Conservation (phyloP, 1,140 invertebrate genomes). For the Grapholita molesta region DNA sequence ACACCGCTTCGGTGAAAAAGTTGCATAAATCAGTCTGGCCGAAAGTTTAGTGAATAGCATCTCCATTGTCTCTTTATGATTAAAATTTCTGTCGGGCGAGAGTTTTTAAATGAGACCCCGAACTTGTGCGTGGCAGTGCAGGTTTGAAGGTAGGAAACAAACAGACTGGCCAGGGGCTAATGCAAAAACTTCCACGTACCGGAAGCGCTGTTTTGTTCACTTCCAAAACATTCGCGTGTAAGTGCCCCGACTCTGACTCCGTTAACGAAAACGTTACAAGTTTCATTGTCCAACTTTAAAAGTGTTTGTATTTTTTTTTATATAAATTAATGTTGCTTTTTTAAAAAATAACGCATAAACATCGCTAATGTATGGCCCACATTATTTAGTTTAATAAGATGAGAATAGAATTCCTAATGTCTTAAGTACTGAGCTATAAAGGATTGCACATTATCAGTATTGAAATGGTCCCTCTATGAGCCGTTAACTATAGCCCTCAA, state of each 20-base stretch:
- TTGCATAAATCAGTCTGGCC: conserved; percentile 33
- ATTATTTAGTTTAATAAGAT: no score
- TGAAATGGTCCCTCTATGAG: no score
- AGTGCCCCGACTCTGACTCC: conserved; percentile 36
- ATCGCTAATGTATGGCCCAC: no score
- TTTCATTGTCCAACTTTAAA: conserved; percentile 2
- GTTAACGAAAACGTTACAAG: conserved; percentile 6
- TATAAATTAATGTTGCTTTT: neutral
- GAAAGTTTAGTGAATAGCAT: conserved; percentile 51
- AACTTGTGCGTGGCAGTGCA: conserved; percentile 58
- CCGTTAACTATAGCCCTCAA: no score
- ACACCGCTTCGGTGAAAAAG: conserved; percentile 22
- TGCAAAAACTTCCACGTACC: conserved; percentile 61
- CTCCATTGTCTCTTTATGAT: conserved; percentile 68
- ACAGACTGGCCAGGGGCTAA: conserved; percentile 55
- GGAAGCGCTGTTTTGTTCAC: conserved; percentile 47
- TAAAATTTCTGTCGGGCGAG: conserved; percentile 55
- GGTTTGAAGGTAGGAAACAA: conserved; percentile 64
- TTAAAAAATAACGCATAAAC: neutral
- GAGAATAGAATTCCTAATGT: no score
- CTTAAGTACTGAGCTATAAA: no score
- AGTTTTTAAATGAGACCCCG: conserved; percentile 64
- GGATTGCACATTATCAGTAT: no score
- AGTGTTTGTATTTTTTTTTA: neutral
- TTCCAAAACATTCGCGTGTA: conserved; percentile 57